Base-by-base conservation (phyloP, 2,797 vertebrate genomes). In the Phrynocephalus forsythii region DNA sequence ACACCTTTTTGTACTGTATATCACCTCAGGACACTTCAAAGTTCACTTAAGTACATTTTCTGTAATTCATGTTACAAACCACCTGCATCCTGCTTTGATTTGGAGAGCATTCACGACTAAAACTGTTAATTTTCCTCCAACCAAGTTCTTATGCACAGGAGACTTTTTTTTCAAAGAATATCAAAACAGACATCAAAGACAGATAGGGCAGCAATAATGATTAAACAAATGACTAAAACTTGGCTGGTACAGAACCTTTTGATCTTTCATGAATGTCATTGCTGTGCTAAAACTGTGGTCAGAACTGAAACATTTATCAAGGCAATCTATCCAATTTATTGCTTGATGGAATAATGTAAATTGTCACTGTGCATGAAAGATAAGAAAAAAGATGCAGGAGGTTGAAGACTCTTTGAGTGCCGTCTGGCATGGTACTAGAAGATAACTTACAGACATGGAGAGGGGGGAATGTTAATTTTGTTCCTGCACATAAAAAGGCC, bases 161-260 rank as follows among this genome's bases (percentile, higher is more conserved):
- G 52, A 84, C 18, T 88, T 8, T 10, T 85, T 90, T 91, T 80
- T 56, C 8, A 87, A 90, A 89, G 26, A 87, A 93, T 92, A 87
- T 6, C 7, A 20, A 56, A 86, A 67, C 85, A 84, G 0, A 44
- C 18, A 72, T 44, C 71, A 91, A 88, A 91, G 80, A 5, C 22
- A 93, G 79, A 91, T 90, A 92, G 68, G 50, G 28, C 10, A 72
- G 3, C 67, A 87, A 6, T 84, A 92, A 89, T 88, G 78, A 92
- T 90, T 92, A 2, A 92, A 93, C 88, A 92, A 93, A 89, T 87
- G 79, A 91, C 73, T 87, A 66, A 60, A 86, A n/a, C 79, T 80
- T 78, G 67, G n/a, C 79, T 60, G 67, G 1, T 13, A 10, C 28
- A 52, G 78, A 91, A 93, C 82, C 13, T 90, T 92, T 86, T 76